phyloP scores from a whole-genome alignment of 2,113 vertebrate species.

The Rana temporaria region DNA sequence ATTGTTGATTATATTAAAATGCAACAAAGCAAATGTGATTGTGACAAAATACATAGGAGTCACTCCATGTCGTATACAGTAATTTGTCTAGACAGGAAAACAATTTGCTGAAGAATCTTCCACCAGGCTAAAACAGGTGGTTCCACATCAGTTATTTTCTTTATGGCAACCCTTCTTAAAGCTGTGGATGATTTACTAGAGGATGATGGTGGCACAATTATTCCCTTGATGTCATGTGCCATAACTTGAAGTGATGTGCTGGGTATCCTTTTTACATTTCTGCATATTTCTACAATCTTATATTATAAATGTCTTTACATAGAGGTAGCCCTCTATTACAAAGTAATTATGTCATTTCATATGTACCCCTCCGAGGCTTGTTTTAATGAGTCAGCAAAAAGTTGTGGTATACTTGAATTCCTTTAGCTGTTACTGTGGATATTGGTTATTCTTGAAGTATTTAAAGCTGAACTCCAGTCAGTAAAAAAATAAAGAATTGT shows the following conservation, averaged over 20 bases:
- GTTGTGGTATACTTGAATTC: no score
- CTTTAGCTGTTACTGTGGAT: no score
- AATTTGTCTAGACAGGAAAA: conserved; percentile 32
- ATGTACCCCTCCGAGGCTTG: no score
- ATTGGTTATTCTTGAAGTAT: no score
- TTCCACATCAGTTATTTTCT: not conserved
- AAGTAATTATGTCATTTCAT: no score
- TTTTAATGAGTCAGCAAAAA: no score
- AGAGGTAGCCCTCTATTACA: no score
- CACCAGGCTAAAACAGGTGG: not conserved
- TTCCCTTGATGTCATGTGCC: not conserved
- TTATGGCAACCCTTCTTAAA: not conserved
- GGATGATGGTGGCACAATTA: not conserved
- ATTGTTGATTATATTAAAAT: not conserved
- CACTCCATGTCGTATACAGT: not conserved
- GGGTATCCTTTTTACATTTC: no score
- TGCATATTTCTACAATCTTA: not conserved
- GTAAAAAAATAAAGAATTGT: no score
- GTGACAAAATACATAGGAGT: not conserved
- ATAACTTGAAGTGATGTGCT: no score
- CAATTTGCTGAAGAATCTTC: not conserved
- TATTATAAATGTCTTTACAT: no score
- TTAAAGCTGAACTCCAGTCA: no score
- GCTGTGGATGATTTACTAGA: not conserved
- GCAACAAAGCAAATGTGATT: not conserved